A percentile compares a stretch with the other conserved stretches of the same genome.
Conservation (phyloP, 1,140 invertebrate genomes). For the Muscidifurax raptorellus region DNA sequence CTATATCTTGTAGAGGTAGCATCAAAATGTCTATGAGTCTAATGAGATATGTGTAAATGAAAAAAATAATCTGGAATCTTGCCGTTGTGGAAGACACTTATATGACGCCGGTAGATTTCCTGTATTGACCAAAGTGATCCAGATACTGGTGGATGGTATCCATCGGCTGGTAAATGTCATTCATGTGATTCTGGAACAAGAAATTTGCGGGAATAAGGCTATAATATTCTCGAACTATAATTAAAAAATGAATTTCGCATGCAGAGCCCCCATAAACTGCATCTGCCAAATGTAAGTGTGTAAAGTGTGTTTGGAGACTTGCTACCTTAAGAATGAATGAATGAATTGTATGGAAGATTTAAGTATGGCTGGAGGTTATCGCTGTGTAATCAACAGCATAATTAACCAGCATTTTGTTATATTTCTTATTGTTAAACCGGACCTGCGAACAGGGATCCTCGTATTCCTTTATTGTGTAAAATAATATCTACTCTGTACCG, state of each 20-base stretch:
- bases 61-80: not conserved
- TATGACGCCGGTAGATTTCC: slow-evolving; percentile 81
- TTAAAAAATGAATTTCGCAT: not conserved
- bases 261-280: too few relatives aligned
- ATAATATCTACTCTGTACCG: too few relatives aligned
- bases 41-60: not conserved
- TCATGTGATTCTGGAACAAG: slow-evolving; percentile 84
- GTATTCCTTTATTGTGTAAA: too few relatives aligned
- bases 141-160: slow-evolving; percentile 97
- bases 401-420: too few relatives aligned
- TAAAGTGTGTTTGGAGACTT: too few relatives aligned
- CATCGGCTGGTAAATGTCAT: slow-evolving; percentile 91
- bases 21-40: not conserved
- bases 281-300: too few relatives aligned
- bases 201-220: slow-evolving; percentile 16
- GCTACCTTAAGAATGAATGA: too few relatives aligned
- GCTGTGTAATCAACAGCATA: too few relatives aligned
- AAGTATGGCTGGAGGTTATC: too few relatives aligned
- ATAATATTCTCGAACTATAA: not conserved
- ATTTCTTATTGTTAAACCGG: too few relatives aligned
- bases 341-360: too few relatives aligned
- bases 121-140: slow-evolving; percentile 93
- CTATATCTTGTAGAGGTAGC: not conserved
- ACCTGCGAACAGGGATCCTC: too few relatives aligned
- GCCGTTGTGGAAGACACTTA: slow-evolving; percentile 53